Evolutionary conservation across 2,113 vertebrate species (phyloP).

Genomic region (Myrmophylax atrothorax): DNA sequence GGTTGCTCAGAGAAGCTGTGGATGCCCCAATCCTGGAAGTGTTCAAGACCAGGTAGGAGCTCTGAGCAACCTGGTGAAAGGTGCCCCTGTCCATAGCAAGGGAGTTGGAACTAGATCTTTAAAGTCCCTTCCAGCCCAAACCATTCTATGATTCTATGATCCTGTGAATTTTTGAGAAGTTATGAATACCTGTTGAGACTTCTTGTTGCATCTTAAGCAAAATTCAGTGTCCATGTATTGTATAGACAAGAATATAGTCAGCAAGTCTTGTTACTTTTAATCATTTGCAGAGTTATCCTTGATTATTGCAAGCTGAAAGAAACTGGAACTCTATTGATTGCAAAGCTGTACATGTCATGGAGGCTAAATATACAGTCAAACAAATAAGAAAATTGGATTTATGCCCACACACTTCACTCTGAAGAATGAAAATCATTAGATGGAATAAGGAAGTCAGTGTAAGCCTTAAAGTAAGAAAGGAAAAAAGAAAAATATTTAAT

Average conservation of each 20-base stretch:
- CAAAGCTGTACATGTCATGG: background rate
- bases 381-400: background rate
- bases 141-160: background rate
- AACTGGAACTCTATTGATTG: background rate
- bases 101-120: no score
- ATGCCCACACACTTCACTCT: background rate
- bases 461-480: background rate
- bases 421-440: background rate
- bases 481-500: background rate
- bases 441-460: background rate
- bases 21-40: no score
- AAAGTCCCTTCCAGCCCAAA: background rate
- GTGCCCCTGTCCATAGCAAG: no score
- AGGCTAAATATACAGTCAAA: background rate
- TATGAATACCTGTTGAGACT: background rate
- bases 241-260: background rate
- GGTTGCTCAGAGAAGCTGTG: no score
- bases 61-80: no score
- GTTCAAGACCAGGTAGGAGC: no score
- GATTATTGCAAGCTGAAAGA: background rate
- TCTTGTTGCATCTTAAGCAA: background rate
- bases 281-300: background rate
- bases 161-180: background rate
- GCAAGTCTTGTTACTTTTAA: background rate
- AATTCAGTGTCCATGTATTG: background rate